These are phyloP conservation scores for Microplitis deprimator DNA, from an alignment of 2,888 invertebrate genomes.

Conservation along the genomic window DNA sequence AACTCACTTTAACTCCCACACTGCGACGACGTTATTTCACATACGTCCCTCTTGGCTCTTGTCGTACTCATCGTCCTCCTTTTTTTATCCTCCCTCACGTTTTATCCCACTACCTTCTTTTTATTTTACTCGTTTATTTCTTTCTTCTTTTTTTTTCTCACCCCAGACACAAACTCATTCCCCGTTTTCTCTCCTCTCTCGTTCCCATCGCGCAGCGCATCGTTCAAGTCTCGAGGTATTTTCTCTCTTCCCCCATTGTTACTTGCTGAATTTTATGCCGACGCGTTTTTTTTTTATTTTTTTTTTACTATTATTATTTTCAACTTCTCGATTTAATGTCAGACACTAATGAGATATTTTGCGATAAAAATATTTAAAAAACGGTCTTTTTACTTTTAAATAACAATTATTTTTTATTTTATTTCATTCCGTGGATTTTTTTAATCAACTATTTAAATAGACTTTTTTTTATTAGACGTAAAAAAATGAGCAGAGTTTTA, in stretches of 20 bases:
- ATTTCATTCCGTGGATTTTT: background rate
- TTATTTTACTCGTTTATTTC: background rate
- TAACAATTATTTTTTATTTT: background rate
- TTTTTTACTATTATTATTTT: background rate
- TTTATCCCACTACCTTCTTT: constrained; percentile 2
- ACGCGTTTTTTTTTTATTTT: constrained; percentile 19
- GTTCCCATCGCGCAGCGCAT: constrained; percentile 2
- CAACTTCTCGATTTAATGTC: constrained; percentile 23
- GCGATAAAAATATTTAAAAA: constrained; percentile 32
- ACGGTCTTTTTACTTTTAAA: background rate
- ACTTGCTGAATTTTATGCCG: constrained; percentile 19
- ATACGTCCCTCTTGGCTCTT: constrained; percentile 20
- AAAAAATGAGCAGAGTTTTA: no score
- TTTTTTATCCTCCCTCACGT: background rate
- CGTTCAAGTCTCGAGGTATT: constrained; percentile 16
- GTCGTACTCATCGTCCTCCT: constrained; percentile 12
- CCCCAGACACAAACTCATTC: constrained; percentile 2
- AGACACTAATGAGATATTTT: constrained; percentile 26
- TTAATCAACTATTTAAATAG: background rate
- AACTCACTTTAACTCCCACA: background rate
- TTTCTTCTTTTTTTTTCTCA: constrained; percentile 16
- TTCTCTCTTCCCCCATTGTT: constrained; percentile 7
- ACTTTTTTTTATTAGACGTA: no score
- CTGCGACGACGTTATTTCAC: constrained; percentile 32
- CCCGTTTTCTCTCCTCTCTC: background rate